A percentile compares a stretch with the other conserved stretches of the same genome.
Evolutionary conservation across 2,888 invertebrate genomes (phyloP).

Genomic region (Chrysina gloriosa): DNA sequence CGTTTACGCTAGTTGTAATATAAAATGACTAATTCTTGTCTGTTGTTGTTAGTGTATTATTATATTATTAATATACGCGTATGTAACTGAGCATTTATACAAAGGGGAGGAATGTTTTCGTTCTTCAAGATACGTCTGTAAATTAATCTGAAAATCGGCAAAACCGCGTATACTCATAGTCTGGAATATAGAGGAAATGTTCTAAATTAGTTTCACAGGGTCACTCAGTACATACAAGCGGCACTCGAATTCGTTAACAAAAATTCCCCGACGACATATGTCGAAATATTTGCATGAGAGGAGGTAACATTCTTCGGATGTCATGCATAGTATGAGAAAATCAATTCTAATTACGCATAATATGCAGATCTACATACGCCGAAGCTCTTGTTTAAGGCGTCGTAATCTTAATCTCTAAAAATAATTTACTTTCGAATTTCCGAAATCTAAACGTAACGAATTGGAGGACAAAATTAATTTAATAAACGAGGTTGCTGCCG

Average conservation of each 20-base stretch:
- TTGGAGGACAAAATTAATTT: not conserved
- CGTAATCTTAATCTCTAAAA: too few relatives aligned
- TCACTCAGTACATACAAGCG: not conserved
- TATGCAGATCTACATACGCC: too few relatives aligned
- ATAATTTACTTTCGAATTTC: not conserved
- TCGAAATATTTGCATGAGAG: slow-evolving; percentile 7
- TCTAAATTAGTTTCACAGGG: not conserved
- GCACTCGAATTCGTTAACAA: not conserved
- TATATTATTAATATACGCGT: not conserved
- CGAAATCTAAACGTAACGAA: too few relatives aligned
- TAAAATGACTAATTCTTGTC: not conserved
- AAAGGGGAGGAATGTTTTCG: too few relatives aligned
- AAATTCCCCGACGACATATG: slow-evolving; percentile 1
- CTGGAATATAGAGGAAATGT: slow-evolving; percentile 6
- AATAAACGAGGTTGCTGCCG: not conserved
- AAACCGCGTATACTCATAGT: not conserved
- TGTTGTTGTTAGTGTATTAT: not conserved
- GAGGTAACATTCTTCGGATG: not conserved
- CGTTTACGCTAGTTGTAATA: not conserved
- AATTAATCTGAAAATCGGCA: not conserved
- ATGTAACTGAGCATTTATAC: too few relatives aligned
- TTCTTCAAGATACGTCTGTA: not conserved
- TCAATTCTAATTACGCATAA: not conserved
- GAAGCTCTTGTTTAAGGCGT: too few relatives aligned
- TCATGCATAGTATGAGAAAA: not conserved